phyloP scores from a whole-genome alignment of 2,113 vertebrate species.

The Ibidorhyncha struthersii region DNA sequence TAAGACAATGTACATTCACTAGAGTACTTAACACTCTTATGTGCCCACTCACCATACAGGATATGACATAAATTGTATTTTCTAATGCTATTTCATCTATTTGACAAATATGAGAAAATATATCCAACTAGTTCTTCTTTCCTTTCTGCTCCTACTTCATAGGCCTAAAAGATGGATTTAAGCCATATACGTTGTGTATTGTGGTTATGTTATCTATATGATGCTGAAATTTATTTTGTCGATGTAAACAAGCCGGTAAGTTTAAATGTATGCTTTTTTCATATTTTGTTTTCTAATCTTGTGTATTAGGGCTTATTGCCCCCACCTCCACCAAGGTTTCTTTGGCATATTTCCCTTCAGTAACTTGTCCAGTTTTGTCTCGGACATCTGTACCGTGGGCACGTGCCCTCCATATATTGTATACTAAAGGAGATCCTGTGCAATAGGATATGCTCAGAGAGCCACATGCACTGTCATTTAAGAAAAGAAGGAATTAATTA shows the following conservation, averaged over 20 bases:
- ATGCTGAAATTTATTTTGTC: neutral
- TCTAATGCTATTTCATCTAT: neutral
- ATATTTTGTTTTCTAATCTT: neutral
- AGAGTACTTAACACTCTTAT: neutral
- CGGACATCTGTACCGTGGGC: neutral
- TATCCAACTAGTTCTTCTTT: neutral
- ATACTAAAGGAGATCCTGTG: neutral
- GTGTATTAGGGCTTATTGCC: neutral
- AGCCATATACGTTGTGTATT: neutral
- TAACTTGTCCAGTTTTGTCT: neutral
- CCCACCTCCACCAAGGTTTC: neutral
- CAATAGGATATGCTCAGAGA: neutral
- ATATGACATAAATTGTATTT: neutral
- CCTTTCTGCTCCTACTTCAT: neutral
- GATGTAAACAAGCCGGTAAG: neutral
- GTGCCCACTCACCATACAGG: neutral
- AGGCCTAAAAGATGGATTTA: neutral
- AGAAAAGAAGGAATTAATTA: neutral
- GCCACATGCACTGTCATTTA: neutral
- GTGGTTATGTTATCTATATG: neutral
- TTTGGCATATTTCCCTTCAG: neutral
- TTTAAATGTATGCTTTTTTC: neutral
- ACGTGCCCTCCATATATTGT: neutral
- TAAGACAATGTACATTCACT: neutral
- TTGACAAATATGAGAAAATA: neutral